These are phyloP conservation scores for Panagrolaimus sp. DNA, from an alignment of 1,140 invertebrate genomes.

Conservation along the genomic window DNA sequence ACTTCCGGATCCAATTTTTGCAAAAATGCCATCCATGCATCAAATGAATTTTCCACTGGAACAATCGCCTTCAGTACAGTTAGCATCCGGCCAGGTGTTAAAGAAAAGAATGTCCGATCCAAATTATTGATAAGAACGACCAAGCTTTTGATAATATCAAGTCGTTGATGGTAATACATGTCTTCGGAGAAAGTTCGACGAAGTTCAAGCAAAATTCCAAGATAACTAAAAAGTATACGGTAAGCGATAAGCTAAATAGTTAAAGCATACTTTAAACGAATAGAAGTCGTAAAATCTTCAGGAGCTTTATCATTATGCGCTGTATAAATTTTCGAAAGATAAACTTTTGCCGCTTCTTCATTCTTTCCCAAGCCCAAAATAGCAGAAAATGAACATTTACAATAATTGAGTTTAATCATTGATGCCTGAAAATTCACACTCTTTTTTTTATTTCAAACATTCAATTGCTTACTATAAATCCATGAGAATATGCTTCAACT, in stretches of 20 bases:
- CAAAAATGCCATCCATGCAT: background rate
- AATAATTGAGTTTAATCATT: background rate
- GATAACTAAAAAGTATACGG: slow-evolving; percentile 12
- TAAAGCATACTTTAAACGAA: background rate
- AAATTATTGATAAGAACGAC: background rate
- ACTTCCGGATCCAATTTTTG: background rate
- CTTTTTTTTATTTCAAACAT: too few relatives aligned
- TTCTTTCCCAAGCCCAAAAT: background rate
- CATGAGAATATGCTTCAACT: too few relatives aligned
- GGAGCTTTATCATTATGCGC: background rate
- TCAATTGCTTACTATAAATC: too few relatives aligned
- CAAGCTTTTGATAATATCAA: background rate
- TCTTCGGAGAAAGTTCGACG: background rate
- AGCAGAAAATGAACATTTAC: background rate
- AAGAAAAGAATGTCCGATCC: background rate
- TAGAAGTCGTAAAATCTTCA: background rate
- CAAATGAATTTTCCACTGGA: background rate
- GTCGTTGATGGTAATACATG: background rate
- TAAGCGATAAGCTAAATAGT: background rate
- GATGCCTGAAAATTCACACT: background rate
- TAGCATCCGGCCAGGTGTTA: background rate
- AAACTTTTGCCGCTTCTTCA: background rate
- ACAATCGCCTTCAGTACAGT: background rate
- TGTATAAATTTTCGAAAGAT: background rate
- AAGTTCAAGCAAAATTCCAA: slow-evolving; percentile 3